Base-by-base conservation (phyloP, 2,888 invertebrate genomes). In the Yponomeuta malinellus region DNA sequence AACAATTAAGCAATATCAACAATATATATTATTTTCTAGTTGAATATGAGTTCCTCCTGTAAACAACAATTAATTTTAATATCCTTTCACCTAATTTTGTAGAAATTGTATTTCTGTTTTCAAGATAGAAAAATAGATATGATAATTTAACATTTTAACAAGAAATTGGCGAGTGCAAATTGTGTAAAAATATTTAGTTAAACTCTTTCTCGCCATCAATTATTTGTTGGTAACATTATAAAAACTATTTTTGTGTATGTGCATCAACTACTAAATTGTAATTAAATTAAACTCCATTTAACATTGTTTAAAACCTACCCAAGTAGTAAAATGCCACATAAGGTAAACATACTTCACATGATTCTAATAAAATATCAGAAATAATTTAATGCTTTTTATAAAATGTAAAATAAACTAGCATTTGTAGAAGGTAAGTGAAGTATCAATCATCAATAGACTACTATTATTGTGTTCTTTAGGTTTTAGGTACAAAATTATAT, bases 1-100 rank as follows among this genome's bases (percentile, higher is more conserved):
- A 76, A 81, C 75, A 74, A 78, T 72, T 87, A 92, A 90, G 91
- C 91, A 92, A 90, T 89, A 82, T 90, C 90, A 91, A 92, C 92
- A 92, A 89, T 90, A 84, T 84, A 87, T 88, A 86, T 84, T 88
- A 88, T 83, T 76, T 33, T 84, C 84, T 88, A 85, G 83, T 80
- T 79, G 75, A 78, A 81, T 81, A 84, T 82, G 81, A 86, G 78
- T 81, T 80, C 77, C 78, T 84, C 83, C 67, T 84, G 80, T 84
- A 80, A 81, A 86, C 81, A 85, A 86, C 88, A 89, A 85, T 82
- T 84, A 48, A 10, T 48, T 48, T 68, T 23, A 48, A 68, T 68
- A 68, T 59, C 52, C 10, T 23, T 48, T 43, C 29, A 48, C 48
- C 48, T 68, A 59, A 64, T 65, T 68, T 74, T 76, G 76, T 81